phyloP scores from a whole-genome alignment of 2,113 vertebrate genomes.

The Fregetta grallaria region DNA sequence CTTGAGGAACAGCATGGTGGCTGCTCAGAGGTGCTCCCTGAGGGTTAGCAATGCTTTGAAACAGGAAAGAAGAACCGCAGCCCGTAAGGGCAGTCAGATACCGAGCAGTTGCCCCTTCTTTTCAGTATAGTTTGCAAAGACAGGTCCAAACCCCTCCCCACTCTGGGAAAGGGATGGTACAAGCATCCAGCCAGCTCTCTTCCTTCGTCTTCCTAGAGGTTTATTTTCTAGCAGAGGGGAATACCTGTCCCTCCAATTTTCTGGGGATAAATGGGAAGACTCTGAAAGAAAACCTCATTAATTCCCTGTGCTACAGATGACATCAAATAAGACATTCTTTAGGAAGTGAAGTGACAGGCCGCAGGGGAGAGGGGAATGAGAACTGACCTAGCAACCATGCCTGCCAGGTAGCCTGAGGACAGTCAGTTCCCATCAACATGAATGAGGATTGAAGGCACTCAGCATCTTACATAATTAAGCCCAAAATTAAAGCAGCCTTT shows the following conservation, averaged over 20 bases:
- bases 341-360: constrained; percentile 14
- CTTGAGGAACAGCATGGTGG: neutral
- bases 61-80: neutral
- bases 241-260: neutral
- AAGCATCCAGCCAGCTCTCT: neutral
- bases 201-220: neutral
- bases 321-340: neutral
- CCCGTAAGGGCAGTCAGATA: neutral
- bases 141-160: neutral
- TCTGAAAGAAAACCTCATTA: constrained; percentile 14
- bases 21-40: neutral
- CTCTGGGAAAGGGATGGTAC: neutral
- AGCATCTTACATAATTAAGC: neutral
- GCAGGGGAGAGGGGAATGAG: neutral
- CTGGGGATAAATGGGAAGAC: neutral
- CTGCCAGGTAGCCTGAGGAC: constrained; percentile 23
- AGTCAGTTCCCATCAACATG: neutral
- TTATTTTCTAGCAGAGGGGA: neutral
- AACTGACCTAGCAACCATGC: neutral
- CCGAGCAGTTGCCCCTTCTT: neutral
- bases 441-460: constrained; percentile 8
- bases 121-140: neutral
- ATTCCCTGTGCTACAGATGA: neutral
- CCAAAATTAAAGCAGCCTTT: constrained; percentile 1
- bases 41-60: neutral